Percentiles rank a stretch among this genome's conserved stretches.
These are phyloP conservation scores for Tethya wilhelma DNA, from an alignment of 37 sponge, comb jelly and placozoan species.

Conservation along the genomic window DNA sequence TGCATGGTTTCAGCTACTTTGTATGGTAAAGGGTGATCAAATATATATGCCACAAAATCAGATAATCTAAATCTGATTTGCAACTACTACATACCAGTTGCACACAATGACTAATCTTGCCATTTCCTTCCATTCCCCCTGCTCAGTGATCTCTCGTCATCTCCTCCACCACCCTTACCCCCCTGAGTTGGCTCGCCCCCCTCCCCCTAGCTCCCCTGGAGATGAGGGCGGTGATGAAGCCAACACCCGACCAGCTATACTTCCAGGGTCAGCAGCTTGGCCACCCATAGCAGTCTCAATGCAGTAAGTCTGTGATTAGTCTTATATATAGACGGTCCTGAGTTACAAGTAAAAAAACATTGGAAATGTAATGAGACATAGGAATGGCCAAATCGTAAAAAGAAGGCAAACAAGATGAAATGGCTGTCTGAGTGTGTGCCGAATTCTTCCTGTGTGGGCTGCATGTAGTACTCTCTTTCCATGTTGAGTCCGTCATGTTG, in stretches of 20 bases:
- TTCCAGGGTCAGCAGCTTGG: constrained; percentile 30
- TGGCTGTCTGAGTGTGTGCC: too few relatives aligned
- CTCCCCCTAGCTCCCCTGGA: too few relatives aligned
- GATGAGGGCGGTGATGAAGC: background rate
- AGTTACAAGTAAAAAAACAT: too few relatives aligned
- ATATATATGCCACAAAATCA: background rate
- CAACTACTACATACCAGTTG: background rate
- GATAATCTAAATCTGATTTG: too few relatives aligned
- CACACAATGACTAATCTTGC: too few relatives aligned
- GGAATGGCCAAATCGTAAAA: too few relatives aligned
- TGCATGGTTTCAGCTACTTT: too few relatives aligned
- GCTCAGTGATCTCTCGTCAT: background rate
- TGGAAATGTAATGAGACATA: too few relatives aligned
- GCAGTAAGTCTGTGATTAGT: constrained; percentile 39
- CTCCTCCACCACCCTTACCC: constrained; percentile 27
- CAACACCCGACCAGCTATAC: background rate
- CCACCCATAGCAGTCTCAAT: constrained; percentile 36
- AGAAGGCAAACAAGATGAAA: too few relatives aligned
- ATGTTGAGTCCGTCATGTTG: too few relatives aligned
- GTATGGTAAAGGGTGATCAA: background rate
- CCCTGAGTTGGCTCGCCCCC: constrained; percentile 6
- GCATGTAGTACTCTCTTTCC: too few relatives aligned
- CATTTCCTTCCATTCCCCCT: background rate
- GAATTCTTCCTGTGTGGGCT: too few relatives aligned
- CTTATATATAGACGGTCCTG: background rate